These are phyloP conservation scores for Dicyema japonicum DNA, from an alignment of 1,140 invertebrate species.

Conservation along the genomic window DNA sequence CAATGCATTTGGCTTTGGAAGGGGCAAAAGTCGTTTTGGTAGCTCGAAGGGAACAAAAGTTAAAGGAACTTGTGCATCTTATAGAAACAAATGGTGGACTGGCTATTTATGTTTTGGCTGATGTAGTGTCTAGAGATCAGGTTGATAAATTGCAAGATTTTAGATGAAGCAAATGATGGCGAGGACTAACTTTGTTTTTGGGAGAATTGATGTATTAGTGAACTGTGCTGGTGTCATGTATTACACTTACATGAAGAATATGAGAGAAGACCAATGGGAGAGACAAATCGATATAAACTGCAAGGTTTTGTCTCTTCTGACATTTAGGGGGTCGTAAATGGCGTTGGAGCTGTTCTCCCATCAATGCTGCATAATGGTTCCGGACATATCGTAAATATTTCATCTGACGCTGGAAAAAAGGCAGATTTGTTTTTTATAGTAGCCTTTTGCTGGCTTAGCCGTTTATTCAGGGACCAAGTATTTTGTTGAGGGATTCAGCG, in stretches of 20 bases:
- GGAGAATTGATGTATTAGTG: slow-evolving; percentile 20
- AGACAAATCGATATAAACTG: slow-evolving; percentile 19
- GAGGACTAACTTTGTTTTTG: slow-evolving; percentile 11
- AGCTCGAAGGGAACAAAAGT: slow-evolving; percentile 3
- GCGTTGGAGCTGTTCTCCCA: slow-evolving; percentile 17
- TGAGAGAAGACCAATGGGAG: slow-evolving; percentile 17
- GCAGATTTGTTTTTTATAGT: slow-evolving; percentile 7
- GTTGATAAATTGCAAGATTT: slow-evolving; percentile 6
- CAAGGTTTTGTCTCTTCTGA: slow-evolving; percentile 7
- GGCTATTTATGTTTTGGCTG: slow-evolving; percentile 10
- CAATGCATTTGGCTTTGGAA: neutral
- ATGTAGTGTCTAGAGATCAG: slow-evolving; percentile 11
- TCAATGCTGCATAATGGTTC: slow-evolving; percentile 15
- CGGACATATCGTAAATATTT: slow-evolving; percentile 22
- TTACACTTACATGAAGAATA: slow-evolving; percentile 18
- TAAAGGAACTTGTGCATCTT: slow-evolving; percentile 2
- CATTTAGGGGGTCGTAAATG: slow-evolving; percentile 16
- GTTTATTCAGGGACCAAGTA: slow-evolving; percentile 23
- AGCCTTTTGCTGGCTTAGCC: slow-evolving; percentile 20
- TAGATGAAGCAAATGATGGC: slow-evolving; percentile 11
- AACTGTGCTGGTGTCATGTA: slow-evolving; percentile 23
- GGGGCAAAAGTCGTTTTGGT: slow-evolving; percentile 3
- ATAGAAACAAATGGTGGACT: slow-evolving; percentile 4
- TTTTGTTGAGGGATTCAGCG: slow-evolving; percentile 20
- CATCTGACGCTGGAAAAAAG: slow-evolving; percentile 19